A percentile compares a stretch with the other conserved stretches of the same genome.
These are phyloP conservation scores for Acrocephalus scirpaceus DNA, from an alignment of 2,797 vertebrate species.

Conservation along the genomic window DNA sequence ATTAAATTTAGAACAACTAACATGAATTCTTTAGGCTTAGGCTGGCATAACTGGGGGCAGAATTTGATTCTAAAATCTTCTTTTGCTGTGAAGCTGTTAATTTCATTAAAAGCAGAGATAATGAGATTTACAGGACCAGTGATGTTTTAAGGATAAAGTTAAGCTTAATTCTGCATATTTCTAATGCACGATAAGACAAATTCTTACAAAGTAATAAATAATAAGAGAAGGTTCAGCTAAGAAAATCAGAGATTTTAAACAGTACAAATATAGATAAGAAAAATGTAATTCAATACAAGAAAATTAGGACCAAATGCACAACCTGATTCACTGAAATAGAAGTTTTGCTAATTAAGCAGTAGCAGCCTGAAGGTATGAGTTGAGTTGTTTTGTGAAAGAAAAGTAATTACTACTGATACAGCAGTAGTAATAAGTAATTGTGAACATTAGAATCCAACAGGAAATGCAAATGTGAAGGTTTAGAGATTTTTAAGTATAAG, in stretches of 20 bases:
- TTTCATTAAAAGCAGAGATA: background rate
- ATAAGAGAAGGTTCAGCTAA: background rate
- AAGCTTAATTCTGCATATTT: background rate
- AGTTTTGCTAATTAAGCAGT: background rate
- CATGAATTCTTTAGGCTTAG: background rate
- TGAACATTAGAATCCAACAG: background rate
- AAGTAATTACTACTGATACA: background rate
- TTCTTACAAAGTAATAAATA: background rate
- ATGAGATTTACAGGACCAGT: background rate
- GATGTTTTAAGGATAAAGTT: background rate
- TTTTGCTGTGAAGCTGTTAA: background rate
- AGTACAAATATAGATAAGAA: background rate
- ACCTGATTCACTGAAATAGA: background rate
- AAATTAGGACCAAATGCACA: background rate
- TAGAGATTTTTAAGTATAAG: slow-evolving; percentile 26
- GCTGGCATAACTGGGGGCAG: background rate
- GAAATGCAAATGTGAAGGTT: background rate
- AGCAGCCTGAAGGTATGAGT: background rate
- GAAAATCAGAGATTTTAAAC: background rate
- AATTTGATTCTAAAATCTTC: background rate
- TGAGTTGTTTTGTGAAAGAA: background rate
- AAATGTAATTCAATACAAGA: background rate
- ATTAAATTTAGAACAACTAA: background rate
- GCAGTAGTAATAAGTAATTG: background rate
- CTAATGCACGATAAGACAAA: background rate